Conservation (phyloP, 2,888 invertebrate genomes). For the Heliconius ismenius region DNA sequence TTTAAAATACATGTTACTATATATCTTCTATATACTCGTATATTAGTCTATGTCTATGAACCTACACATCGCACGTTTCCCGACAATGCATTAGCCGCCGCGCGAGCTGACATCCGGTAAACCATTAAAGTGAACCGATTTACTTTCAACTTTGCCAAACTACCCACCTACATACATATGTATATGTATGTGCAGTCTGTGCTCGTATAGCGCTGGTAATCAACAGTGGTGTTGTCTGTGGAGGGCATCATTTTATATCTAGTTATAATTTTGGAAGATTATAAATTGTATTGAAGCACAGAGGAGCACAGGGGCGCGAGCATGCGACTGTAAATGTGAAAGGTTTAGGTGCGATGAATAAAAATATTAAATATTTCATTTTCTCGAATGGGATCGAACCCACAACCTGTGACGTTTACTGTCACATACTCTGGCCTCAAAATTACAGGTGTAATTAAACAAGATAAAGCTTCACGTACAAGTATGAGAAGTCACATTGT, state of each 20-base stretch:
- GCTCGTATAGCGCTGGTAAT: background rate
- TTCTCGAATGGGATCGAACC: too few species aligned
- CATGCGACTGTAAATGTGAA: too few species aligned
- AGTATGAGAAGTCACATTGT: background rate
- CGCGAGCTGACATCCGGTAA: conserved; percentile 16
- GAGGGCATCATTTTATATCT: background rate
- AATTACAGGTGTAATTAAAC: background rate
- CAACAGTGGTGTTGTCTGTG: background rate
- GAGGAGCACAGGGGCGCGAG: too few species aligned
- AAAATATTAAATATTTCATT: too few species aligned
- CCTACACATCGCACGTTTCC: background rate
- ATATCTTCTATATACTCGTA: too few species aligned
- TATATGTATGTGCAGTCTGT: background rate
- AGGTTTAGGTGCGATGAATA: too few species aligned
- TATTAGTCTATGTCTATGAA: background rate
- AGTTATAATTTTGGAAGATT: background rate
- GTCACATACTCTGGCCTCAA: too few species aligned
- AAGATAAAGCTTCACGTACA: background rate
- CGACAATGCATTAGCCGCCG: conserved; percentile 6
- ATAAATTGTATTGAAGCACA: background rate
- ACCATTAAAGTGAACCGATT: conserved; percentile 3
- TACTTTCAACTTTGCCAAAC: conserved; percentile 6
- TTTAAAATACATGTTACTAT: too few species aligned
- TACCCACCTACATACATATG: background rate
- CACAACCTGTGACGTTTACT: too few species aligned